These are phyloP conservation scores for Malurus melanocephalus DNA, from an alignment of 2,113 vertebrate species.

Conservation along the genomic window DNA sequence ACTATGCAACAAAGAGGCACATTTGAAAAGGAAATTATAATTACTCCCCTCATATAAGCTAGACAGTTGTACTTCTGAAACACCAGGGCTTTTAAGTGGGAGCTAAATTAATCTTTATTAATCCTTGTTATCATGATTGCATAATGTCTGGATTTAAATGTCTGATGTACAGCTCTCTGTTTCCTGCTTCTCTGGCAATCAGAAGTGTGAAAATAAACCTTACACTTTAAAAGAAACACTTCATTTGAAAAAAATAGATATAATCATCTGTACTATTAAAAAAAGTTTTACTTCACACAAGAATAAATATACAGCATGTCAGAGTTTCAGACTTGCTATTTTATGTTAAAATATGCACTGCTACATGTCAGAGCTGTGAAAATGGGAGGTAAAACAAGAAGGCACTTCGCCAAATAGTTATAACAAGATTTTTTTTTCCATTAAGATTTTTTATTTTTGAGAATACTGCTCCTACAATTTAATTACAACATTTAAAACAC, in stretches of 20 bases:
- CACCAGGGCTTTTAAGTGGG: constrained; percentile 52
- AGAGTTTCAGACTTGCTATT: constrained; percentile 63
- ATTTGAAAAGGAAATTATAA: constrained; percentile 55
- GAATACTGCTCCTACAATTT: constrained; percentile 52
- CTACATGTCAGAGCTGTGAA: constrained; percentile 72
- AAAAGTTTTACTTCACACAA: constrained; percentile 53
- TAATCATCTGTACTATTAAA: constrained; percentile 50
- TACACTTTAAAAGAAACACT: constrained; percentile 64
- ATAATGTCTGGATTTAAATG: constrained; percentile 71
- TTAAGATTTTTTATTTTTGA: constrained; percentile 62
- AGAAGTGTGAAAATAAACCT: constrained; percentile 81
- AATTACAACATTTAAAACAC: constrained; percentile 70
- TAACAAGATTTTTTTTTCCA: constrained; percentile 35
- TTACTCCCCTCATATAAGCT: constrained; percentile 14
- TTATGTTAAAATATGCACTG: constrained; percentile 75
- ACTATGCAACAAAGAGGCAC: neutral
- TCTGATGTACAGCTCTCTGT: constrained; percentile 52
- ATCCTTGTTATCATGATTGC: constrained; percentile 71
- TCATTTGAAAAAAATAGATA: constrained; percentile 49
- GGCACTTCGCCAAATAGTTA: constrained; percentile 68
- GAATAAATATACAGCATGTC: constrained; percentile 71
- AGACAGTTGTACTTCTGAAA: constrained; percentile 26
- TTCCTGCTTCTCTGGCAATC: constrained; percentile 72
- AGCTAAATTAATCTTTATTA: constrained; percentile 76
- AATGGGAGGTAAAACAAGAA: constrained; percentile 65